Conservation (phyloP, 2,888 invertebrate genomes). For the Helleia helle region DNA sequence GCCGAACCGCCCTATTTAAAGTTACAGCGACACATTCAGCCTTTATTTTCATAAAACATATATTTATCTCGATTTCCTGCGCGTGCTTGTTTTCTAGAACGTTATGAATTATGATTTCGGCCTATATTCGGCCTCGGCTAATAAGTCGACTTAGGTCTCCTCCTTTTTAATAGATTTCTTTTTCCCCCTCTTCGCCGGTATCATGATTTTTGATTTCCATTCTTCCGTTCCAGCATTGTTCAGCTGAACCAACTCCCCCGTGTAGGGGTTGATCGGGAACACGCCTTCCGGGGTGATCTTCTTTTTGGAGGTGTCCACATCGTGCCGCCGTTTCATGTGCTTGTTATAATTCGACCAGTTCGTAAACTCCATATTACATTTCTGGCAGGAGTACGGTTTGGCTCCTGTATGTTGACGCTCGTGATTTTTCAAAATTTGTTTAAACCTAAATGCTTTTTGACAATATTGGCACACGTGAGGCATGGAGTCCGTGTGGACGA, state of each 20-base stretch:
- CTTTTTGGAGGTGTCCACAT: slow-evolving; percentile 61
- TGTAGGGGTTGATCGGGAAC: slow-evolving; percentile 57
- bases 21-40: too few relatives aligned
- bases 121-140: too few relatives aligned
- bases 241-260: slow-evolving; percentile 51
- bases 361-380: slow-evolving; percentile 82
- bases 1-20: too few relatives aligned
- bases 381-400: slow-evolving; percentile 81
- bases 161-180: slow-evolving; percentile 47
- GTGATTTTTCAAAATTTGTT: slow-evolving; percentile 83
- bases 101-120: too few relatives aligned
- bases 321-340: slow-evolving; percentile 84
- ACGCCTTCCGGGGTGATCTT: slow-evolving; percentile 72
- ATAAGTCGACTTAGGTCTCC: slow-evolving; percentile 9
- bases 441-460: slow-evolving; percentile 82
- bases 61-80: too few relatives aligned
- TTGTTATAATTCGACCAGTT: slow-evolving; percentile 90
- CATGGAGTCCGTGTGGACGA: slow-evolving; percentile 86
- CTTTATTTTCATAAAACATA: too few relatives aligned
- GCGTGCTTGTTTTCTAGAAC: too few relatives aligned
- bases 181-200: slow-evolving; percentile 55
- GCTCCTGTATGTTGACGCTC: slow-evolving; percentile 81
- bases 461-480: slow-evolving; percentile 85
- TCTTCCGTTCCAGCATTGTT: slow-evolving; percentile 52
- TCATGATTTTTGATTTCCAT: slow-evolving; percentile 60